Base-by-base conservation (phyloP, 2,888 invertebrate species). In the Conops quadrifasciatus region DNA sequence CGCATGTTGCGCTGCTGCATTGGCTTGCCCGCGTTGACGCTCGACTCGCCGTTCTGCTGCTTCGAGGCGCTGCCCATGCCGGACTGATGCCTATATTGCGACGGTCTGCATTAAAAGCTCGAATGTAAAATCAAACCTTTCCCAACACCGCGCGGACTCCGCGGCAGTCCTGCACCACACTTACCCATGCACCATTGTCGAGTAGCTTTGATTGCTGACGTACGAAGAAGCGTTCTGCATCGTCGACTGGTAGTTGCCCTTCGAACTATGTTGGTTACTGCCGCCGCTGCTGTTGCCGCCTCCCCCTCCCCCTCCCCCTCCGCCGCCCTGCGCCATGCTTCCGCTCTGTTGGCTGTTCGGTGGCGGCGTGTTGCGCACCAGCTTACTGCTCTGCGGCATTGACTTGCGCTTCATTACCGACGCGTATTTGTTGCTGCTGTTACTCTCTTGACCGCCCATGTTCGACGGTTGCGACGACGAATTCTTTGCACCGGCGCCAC, bases 381-480 rank as follows among this genome's bases (percentile, higher is more conserved):
- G 80, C 67, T 91, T 91, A 62, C 91, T 91, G 63, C 78, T 72
- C 21, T 78, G 80, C 53, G 89, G 85, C 84, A 89, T 81, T 3
- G 82, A 84, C 72, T 94, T 93, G 83, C 94, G 89, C 86, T 93
- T 94, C 73, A 92, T 90, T 24, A 94, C 93, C 73, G 93, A 92
- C 74, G 78, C 76, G 74, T 83, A 83, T 73, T 83, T 84, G 74
- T 72, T 78, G 72, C 82, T 83, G 74, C 71, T 78, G n/a, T n/a
- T n/a, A n/a, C n/a, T n/a, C 71, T 78, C 77, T 58, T 74, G 72
- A 70, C 82, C 74, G 64, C 62, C 66, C 28, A 71, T 62, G 51
- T 53, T 66, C 15, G 66, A 67, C 67, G 74, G 78, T 67, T 77
- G 72, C 75, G 77, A 56, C 76, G 79, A 21, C 76, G 77, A 75